Conservation (phyloP, 2,797 vertebrate genomes). For the Selene dorsalis region DNA sequence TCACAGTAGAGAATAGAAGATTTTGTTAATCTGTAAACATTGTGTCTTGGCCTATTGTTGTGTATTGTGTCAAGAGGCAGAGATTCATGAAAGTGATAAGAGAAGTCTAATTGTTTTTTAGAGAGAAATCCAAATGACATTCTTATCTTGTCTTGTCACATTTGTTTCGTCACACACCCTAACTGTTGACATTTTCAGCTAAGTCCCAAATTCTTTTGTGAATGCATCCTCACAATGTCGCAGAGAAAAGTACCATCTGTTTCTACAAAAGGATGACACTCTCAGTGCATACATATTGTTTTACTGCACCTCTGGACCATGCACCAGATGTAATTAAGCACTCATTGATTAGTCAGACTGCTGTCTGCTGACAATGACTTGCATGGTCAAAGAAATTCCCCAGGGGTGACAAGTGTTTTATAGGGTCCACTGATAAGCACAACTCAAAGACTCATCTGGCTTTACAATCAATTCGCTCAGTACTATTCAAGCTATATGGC, state of each 20-base stretch:
- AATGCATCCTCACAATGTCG: slow-evolving; percentile 54
- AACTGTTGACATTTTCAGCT: slow-evolving; percentile 70
- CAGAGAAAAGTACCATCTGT: slow-evolving; percentile 67
- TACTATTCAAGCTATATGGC: slow-evolving; percentile 46
- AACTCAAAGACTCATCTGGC: slow-evolving; percentile 72
- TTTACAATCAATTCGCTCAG: slow-evolving; percentile 67
- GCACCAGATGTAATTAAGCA: slow-evolving; percentile 79
- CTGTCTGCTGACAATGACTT: slow-evolving; percentile 75
- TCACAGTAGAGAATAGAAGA: slow-evolving; percentile 51
- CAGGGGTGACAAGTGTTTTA: slow-evolving; percentile 73
- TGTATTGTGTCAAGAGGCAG: slow-evolving; percentile 68
- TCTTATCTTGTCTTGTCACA: slow-evolving; percentile 77
- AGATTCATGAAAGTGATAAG: slow-evolving; percentile 73
- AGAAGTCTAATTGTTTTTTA: slow-evolving; percentile 72
- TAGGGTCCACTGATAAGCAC: slow-evolving; percentile 76
- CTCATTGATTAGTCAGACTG: slow-evolving; percentile 75
- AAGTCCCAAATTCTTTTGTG: slow-evolving; percentile 64
- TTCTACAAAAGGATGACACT: slow-evolving; percentile 61
- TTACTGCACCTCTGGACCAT: slow-evolving; percentile 75
- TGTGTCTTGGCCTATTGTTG: slow-evolving; percentile 61
- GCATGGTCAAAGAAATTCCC: slow-evolving; percentile 73
- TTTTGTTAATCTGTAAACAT: slow-evolving; percentile 68
- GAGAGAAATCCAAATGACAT: slow-evolving; percentile 75
- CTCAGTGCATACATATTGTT: slow-evolving; percentile 68
- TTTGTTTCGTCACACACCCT: slow-evolving; percentile 62